Evolutionary conservation across 1,140 invertebrate species (phyloP), one percentile per base, ranked within the genome.

Genomic region (Solenopsis fugax): DNA sequence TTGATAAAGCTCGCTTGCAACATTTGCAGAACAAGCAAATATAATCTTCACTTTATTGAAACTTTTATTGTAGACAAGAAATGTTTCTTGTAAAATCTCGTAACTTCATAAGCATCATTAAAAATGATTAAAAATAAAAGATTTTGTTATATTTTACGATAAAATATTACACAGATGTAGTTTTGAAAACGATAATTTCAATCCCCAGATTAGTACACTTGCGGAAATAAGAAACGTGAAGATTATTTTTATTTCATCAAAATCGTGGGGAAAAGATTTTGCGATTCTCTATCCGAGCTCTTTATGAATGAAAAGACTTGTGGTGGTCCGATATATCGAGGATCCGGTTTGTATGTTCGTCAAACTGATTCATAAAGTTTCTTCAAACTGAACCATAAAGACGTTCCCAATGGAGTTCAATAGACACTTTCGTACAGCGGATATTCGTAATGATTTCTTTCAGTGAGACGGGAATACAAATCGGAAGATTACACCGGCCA

Each of bases 271-370:
- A 52, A 67, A 37, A 34, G 34, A 18, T 41, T 54, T 6, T 41
- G 29, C 7, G 2, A 80, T 69, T 37, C 48, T 56, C 41, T 29
- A 29, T n/a, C 48, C 13, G 13, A 54, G 13, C 13, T 67, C n/a
- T 21, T 67, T 78, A 80, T 69, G 62, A 69, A 54, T 80, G 13
- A 80, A 69, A 41, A 16, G 48, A 52, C 60, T 37, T 80, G 50
- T 65, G 60, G 29, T 16, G 29, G 29, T 52, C 13, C 21, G 48
- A 69, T n/a, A 54, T 24, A 69, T 80, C 13, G 48, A 34, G 7
- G 34, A 80, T 80, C 77, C 77, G 77, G 77, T 80, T 80, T 80
- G 29, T 80, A 48, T 24, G n/a, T 69, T 41, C 0, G 37, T 67
- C 37, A 37, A 41, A 54, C 3, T 9, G 62, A 65, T 78, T 24